Evolutionary conservation across 1,140 invertebrate species (phyloP).

Genomic region (Drosophila parabipectinata): DNA sequence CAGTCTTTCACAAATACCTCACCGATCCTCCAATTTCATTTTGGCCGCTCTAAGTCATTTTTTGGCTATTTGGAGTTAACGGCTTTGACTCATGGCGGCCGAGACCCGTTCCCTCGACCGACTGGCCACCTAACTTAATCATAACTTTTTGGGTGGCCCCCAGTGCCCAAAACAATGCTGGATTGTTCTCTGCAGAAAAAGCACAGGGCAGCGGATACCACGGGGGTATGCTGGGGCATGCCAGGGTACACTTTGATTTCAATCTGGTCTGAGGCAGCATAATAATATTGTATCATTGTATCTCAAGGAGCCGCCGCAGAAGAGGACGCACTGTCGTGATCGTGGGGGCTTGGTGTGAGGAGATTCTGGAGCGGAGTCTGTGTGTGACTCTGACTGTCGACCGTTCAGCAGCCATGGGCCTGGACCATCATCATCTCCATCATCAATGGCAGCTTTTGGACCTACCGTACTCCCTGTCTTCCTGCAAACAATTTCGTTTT

Average conservation of each 20-base stretch:
- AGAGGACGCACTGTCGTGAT: constrained; percentile 53
- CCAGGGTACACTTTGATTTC: constrained; percentile 67
- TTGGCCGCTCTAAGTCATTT: constrained; percentile 65
- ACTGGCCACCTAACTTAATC: constrained; percentile 75
- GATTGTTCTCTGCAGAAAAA: constrained; percentile 63
- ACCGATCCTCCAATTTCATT: constrained; percentile 15
- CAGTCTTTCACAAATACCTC: constrained; percentile 13
- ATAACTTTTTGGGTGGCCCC: constrained; percentile 83
- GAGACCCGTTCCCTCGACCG: constrained; percentile 22
- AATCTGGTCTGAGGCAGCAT: constrained; percentile 76
- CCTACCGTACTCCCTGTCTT: constrained; percentile 65
- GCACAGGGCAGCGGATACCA: not conserved
- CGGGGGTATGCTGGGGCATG: not conserved
- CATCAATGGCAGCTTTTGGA: constrained; percentile 77
- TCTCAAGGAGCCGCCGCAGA: constrained; percentile 70
- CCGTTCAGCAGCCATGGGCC: constrained; percentile 20
- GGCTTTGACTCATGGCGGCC: constrained; percentile 39
- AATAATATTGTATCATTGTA: constrained; percentile 83
- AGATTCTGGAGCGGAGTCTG: not conserved
- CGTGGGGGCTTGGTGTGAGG: constrained; percentile 44
- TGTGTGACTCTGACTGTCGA: constrained; percentile 37
- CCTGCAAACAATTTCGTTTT: constrained; percentile 14
- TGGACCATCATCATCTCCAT: constrained; percentile 73
- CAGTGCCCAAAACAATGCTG: constrained; percentile 77
- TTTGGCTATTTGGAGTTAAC: constrained; percentile 69